phyloP scores from a whole-genome alignment of 2,888 invertebrate species.

The Camponotus fellah region DNA sequence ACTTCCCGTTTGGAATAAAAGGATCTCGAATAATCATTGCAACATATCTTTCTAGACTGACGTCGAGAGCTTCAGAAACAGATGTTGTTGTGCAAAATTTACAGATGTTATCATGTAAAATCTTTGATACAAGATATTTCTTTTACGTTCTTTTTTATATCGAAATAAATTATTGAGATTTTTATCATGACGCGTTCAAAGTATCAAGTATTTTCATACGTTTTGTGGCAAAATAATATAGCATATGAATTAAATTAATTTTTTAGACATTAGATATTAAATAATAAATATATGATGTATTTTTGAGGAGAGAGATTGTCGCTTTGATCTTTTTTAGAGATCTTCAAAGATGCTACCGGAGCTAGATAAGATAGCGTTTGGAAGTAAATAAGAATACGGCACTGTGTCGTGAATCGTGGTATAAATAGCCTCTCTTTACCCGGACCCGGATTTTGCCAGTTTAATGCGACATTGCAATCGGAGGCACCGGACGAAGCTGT shows the following conservation, averaged over 20 bases:
- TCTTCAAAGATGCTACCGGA: conserved; percentile 14
- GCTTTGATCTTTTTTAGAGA: neutral
- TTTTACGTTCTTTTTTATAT: neutral
- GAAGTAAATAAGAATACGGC: conserved; percentile 49
- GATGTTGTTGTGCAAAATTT: neutral
- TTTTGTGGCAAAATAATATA: neutral
- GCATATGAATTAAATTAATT: neutral
- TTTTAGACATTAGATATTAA: neutral
- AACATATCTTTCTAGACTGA: neutral
- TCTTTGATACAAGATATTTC: neutral
- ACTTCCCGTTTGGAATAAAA: conserved; percentile 69
- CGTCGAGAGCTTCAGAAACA: neutral
- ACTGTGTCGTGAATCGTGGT: conserved; percentile 58
- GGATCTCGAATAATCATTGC: conserved; percentile 49
- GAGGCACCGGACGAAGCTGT: conserved; percentile 69
- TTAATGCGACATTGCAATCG: conserved; percentile 70
- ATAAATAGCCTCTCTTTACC: conserved; percentile 69
- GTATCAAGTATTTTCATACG: neutral
- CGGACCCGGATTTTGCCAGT: conserved; percentile 62
- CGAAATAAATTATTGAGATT: neutral
- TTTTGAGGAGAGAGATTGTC: neutral
- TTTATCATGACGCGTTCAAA: neutral
- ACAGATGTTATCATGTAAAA: neutral
- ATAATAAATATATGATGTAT: neutral
- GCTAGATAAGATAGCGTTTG: conserved; percentile 33